Conservation (phyloP, 2,797 vertebrate genomes). For the Botia kubotai region DNA sequence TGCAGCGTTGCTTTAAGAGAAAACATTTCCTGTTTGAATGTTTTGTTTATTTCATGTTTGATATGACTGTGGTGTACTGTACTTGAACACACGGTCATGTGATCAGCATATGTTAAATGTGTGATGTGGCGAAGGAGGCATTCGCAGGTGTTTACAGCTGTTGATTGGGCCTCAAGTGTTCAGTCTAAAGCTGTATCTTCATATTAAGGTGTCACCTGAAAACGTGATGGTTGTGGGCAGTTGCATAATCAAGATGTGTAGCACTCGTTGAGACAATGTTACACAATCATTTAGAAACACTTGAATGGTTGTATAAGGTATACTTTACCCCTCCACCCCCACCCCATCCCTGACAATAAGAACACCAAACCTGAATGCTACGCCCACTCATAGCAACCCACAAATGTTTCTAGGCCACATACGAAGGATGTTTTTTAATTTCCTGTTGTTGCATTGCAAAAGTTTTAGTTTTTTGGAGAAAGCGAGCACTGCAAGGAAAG, state of each 20-base stretch:
- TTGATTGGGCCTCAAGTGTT: slow-evolving; percentile 25
- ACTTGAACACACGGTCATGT: not conserved
- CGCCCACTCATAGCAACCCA: not conserved
- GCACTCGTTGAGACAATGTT: slow-evolving; percentile 68
- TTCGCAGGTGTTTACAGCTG: slow-evolving; percentile 37
- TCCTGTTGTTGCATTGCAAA: not conserved
- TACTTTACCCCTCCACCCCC: slow-evolving; percentile 4
- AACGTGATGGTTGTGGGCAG: slow-evolving; percentile 54
- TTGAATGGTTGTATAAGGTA: slow-evolving; percentile 44
- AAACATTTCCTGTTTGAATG: not conserved
- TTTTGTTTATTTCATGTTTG: not conserved
- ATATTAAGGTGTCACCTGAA: slow-evolving; percentile 46
- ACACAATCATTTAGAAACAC: slow-evolving; percentile 57
- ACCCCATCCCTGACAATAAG: not conserved
- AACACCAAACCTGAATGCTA: slow-evolving; percentile 15
- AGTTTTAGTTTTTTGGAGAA: not conserved
- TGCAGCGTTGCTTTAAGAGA: too few species aligned
- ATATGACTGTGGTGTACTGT: not conserved
- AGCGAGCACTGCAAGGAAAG: slow-evolving; percentile 55
- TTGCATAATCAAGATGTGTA: slow-evolving; percentile 68
- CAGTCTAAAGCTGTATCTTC: slow-evolving; percentile 33
- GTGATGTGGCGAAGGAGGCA: slow-evolving; percentile 23
- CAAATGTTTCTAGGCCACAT: not conserved
- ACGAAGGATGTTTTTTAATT: not conserved
- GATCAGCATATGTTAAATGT: not conserved